A percentile compares a stretch with the other conserved stretches of the same genome.
These are phyloP conservation scores for Phyto melanocephala DNA, from an alignment of 2,888 invertebrate genomes.

Conservation along the genomic window DNA sequence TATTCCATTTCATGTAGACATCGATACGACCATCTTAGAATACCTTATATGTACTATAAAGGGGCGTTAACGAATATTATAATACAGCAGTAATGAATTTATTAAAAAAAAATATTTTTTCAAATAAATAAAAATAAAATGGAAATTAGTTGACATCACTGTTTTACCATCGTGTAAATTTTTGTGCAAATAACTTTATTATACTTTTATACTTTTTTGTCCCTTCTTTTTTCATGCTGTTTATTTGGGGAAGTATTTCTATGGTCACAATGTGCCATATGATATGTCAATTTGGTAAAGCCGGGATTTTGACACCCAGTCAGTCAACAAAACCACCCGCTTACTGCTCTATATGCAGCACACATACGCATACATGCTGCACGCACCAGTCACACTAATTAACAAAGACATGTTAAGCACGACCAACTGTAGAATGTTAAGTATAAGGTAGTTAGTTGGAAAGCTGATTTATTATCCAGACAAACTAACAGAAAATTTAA, in stretches of 20 bases:
- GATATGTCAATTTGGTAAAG: constrained; percentile 61
- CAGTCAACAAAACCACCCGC: constrained; percentile 27
- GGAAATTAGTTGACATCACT: constrained; percentile 17
- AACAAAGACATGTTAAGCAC: not conserved
- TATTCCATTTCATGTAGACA: no score
- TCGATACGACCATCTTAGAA: no score
- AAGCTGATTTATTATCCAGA: no score
- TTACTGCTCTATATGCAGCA: not conserved
- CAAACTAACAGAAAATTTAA: no score
- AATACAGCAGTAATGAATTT: no score
- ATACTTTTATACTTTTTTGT: not conserved
- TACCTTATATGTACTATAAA: no score
- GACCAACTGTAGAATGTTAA: constrained; percentile 12
- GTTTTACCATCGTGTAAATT: constrained; percentile 5
- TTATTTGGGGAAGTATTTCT: constrained; percentile 31
- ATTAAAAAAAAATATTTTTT: no score
- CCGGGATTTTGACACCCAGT: constrained; percentile 56
- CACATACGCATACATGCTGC: not conserved
- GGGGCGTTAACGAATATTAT: no score
- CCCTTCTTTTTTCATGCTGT: not conserved
- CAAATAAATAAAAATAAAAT: no score
- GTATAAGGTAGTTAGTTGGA: no score
- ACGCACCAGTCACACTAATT: not conserved
- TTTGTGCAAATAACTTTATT: constrained; percentile 20
- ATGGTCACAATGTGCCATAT: constrained; percentile 46